These are phyloP conservation scores for Tetramorium parvispinum DNA, from an alignment of 1,140 invertebrate genomes.

Conservation along the genomic window DNA sequence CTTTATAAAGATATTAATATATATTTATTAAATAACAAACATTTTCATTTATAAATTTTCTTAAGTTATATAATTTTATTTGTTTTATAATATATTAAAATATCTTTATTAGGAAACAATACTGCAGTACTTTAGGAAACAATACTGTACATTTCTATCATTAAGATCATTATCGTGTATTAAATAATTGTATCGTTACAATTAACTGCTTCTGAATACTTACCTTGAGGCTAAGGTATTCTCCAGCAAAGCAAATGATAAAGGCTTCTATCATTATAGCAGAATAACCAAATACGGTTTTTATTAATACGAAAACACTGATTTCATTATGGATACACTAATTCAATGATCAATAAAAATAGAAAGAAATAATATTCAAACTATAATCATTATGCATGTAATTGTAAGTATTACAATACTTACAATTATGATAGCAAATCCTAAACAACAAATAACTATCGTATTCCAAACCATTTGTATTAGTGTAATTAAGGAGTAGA, in stretches of 20 bases:
- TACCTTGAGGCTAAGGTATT: conserved; percentile 48
- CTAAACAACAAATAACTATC: conserved; percentile 25
- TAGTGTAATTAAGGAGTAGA: conserved; percentile 21
- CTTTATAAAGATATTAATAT: too few species aligned
- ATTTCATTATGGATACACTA: conserved; percentile 11
- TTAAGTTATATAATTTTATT: too few species aligned
- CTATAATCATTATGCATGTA: too few species aligned
- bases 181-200: too few species aligned
- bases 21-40: too few species aligned
- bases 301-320: background rate
- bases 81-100: too few species aligned
- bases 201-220: background rate
- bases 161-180: too few species aligned
- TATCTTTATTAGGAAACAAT: too few species aligned
- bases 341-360: background rate
- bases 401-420: too few species aligned
- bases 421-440: conserved; percentile 41
- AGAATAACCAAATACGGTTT: background rate
- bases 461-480: conserved; percentile 50
- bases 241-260: conserved; percentile 54
- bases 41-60: too few species aligned
- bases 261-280: conserved; percentile 31
- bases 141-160: too few species aligned
- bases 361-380: background rate
- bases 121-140: too few species aligned